Evolutionary conservation across 2,113 vertebrate genomes (phyloP).

Genomic region (Miniopterus natalensis): DNA sequence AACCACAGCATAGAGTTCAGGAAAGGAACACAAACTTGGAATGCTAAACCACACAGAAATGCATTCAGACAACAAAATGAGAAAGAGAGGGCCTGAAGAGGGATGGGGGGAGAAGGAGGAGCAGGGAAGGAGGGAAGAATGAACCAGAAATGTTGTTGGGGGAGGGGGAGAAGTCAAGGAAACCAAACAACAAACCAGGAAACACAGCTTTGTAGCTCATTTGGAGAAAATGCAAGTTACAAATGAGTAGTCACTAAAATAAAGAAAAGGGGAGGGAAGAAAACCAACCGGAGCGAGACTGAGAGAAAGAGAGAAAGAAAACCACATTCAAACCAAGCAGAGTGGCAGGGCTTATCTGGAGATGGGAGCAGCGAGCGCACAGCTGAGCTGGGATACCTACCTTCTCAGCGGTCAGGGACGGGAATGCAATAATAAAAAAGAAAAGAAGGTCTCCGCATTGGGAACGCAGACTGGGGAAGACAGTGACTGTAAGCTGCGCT

Average conservation of each 20-base stretch:
- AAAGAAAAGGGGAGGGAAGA: slow-evolving; percentile 81
- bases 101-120: neutral
- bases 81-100: slow-evolving; percentile 64
- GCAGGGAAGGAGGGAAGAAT: slow-evolving; percentile 43
- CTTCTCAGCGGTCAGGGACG: slow-evolving; percentile 97
- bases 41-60: slow-evolving; percentile 94
- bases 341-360: slow-evolving; percentile 98
- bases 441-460: slow-evolving; percentile 98
- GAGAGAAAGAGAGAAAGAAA: slow-evolving; percentile 81
- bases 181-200: slow-evolving; percentile 83
- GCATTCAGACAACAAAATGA: slow-evolving; percentile 92
- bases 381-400: slow-evolving; percentile 96
- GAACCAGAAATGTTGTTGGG: slow-evolving; percentile 25
- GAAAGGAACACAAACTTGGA: slow-evolving; percentile 89
- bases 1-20: slow-evolving; percentile 86
- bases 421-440: slow-evolving; percentile 98
- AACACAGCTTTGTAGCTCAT: slow-evolving; percentile 92
- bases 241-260: slow-evolving; percentile 82
- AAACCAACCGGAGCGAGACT: slow-evolving; percentile 86
- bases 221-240: slow-evolving; percentile 89
- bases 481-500: slow-evolving; percentile 91
- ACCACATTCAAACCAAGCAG: slow-evolving; percentile 98
- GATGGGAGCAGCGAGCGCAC: slow-evolving; percentile 94
- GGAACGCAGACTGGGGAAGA: slow-evolving; percentile 96
- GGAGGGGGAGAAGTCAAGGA: neutral